Base-by-base conservation (phyloP, 2,888 invertebrate genomes). In the Apocheima hispidaria region DNA sequence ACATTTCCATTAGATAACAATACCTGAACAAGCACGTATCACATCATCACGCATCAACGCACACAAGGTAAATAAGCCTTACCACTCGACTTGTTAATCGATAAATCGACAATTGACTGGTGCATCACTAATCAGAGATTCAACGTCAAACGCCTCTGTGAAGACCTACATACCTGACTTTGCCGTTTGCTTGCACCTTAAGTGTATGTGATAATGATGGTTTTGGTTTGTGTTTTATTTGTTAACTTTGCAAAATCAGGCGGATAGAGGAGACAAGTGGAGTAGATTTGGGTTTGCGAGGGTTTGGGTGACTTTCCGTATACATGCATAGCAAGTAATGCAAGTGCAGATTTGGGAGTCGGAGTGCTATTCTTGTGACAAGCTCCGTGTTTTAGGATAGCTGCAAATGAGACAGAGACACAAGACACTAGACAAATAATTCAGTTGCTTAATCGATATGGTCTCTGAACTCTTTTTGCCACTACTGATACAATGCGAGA, bases 91-190 rank as follows among this genome's bases (percentile, higher is more conserved):
- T 83, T 74, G 71, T 82, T 83, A 78, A 82, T 85, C 78, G 75
- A 84, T 84, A 78, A 18, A 78, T 82, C 80, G 81, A 81, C 74
- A 51, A 46, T 46, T 44, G 68, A 69, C 74, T 63, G 71, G 73
- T 66, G 68, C 87, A 79, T 69, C 87, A 83, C 86, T 86, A 85
- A 83, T 82, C 79, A 72, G 66, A 71, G 76, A 76, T 73, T 69
- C 76, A 73, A 77, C 70, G 65, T 73, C 77, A 70, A 81, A 81
- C 75, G 78, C 79, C 73, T 76, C 71, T 73, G 63, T 56, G 69
- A 67, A 61, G 64, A 67, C 67, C 67, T 68, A 72, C 77, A 74
- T 70, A 5, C 9, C 68, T 69, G 55, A n/a, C n/a, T 4, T 20
- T 73, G 52, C 78, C 6, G 38, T 50, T 53, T 6, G 14, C 2